Conservation (phyloP, 2,888 invertebrate genomes). For the Phortica magna region DNA sequence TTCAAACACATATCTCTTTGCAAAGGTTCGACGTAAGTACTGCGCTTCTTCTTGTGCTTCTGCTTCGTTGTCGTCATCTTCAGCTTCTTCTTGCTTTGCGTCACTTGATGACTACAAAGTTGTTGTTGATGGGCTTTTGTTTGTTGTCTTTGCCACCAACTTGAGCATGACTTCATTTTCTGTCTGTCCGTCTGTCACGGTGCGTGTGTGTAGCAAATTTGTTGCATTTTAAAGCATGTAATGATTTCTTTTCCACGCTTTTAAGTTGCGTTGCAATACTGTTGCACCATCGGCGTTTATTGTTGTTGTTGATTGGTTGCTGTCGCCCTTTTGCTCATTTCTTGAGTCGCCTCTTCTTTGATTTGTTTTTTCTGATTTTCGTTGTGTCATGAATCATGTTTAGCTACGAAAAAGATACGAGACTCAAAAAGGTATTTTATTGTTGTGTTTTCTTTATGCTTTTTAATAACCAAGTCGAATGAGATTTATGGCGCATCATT, state of each 20-base stretch:
- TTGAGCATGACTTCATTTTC: not conserved
- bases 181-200: not conserved
- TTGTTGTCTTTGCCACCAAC: not conserved
- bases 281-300: no score
- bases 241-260: not conserved
- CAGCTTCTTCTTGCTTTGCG: not conserved
- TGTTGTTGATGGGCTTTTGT: not conserved
- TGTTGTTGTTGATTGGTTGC: not conserved
- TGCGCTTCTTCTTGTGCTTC: no score
- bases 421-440: not conserved
- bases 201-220: constrained; percentile 25
- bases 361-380: not conserved
- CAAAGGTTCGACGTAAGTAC: no score
- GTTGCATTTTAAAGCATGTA: constrained; percentile 5
- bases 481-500: constrained; percentile 31
- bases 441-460: not conserved
- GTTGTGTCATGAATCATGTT: constrained; percentile 1
- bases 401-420: not conserved
- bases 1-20: no score
- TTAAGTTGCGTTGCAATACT: not conserved
- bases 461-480: constrained; percentile 27
- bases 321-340: not conserved
- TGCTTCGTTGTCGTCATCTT: no score
- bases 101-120: not conserved
- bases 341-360: not conserved